Evolutionary conservation across 2,797 vertebrate species (phyloP), one percentile per base, ranked within the genome.

Genomic region (Acipenser transmontanus): DNA sequence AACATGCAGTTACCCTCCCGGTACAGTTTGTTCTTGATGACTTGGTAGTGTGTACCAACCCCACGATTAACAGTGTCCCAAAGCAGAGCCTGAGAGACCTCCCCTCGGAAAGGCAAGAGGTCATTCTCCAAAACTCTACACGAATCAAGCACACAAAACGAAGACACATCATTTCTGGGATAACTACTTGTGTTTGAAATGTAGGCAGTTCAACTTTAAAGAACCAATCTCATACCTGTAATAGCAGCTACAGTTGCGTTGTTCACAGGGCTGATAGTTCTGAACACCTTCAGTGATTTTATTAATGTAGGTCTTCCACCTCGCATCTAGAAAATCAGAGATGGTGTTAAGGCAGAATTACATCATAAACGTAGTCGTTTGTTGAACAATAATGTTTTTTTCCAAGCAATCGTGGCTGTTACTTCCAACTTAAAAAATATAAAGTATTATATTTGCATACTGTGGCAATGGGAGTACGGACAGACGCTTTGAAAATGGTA

Each of bases 1-100:
- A 99, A 99, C 95, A 99, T 94, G 70, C 97, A 99, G 79, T 90
- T 94, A 60, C 85, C 86, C 80, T 99, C 95, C 66, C 96, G 86
- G 80, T 95, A 99, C 66, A 99, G 66, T 70, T 86, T 93, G 65
- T 92, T 90, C 34, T 80, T 85, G 62, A 97, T 85, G 69, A 99
- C 85, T 82, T 99, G 97, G 82, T 99, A 99, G 79, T 98, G 95
- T 0, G 96, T 98, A 14, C 97, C 97, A 0, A 98, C 82, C 50
- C 90, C 94, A 65, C 89, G 87, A 48, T 83, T 83, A 34, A 98
- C 71, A 0, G 91, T 87, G 0, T 91, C 82, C 0, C 80, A 79
- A 84, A 99, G 89, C 1, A 87, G 69, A 9, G 91, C 88, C 73
- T 88, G 86, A 14, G 95, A 93, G 79, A 99, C 89, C 0, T 93